A percentile compares a stretch with the other conserved stretches of the same genome.
These are phyloP conservation scores for Microtus richardsoni DNA, from an alignment of 2,113 vertebrate species.

Conservation along the genomic window DNA sequence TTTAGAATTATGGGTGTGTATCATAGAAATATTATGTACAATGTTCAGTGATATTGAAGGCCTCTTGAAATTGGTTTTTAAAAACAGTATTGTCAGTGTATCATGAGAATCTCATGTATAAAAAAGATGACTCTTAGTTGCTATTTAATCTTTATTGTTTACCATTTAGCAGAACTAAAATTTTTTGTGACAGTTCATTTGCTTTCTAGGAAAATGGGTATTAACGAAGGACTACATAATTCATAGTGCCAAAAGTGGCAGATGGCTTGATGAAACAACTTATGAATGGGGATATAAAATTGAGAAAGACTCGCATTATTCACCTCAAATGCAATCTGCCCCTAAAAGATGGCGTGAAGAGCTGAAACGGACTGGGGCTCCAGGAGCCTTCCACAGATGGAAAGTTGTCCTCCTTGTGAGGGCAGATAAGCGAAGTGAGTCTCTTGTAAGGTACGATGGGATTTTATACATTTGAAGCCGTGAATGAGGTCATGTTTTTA, in stretches of 20 bases:
- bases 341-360: slow-evolving; percentile 91
- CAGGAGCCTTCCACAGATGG: slow-evolving; percentile 96
- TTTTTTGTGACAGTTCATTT: slow-evolving; percentile 85
- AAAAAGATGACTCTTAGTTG: slow-evolving; percentile 80
- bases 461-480: slow-evolving; percentile 62
- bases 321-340: slow-evolving; percentile 89
- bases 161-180: slow-evolving; percentile 82
- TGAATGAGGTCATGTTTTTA: background rate
- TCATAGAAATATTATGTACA: slow-evolving; percentile 35
- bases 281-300: slow-evolving; percentile 94
- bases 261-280: slow-evolving; percentile 94
- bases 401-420: slow-evolving; percentile 91
- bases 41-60: slow-evolving; percentile 66
- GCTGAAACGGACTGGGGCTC: slow-evolving; percentile 84
- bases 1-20: background rate
- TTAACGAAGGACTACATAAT: slow-evolving; percentile 95
- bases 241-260: slow-evolving; percentile 93
- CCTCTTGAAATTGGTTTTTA: slow-evolving; percentile 56
- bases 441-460: slow-evolving; percentile 91
- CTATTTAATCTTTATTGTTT: slow-evolving; percentile 83
- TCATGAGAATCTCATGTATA: slow-evolving; percentile 46
- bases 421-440: slow-evolving; percentile 85
- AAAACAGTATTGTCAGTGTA: slow-evolving; percentile 62
- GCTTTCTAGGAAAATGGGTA: slow-evolving; percentile 96
- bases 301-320: slow-evolving; percentile 88